Evolutionary conservation across 2,797 vertebrate genomes (phyloP), one percentile per base, ranked within the genome.

Genomic region (Pelobates cultripes): DNA sequence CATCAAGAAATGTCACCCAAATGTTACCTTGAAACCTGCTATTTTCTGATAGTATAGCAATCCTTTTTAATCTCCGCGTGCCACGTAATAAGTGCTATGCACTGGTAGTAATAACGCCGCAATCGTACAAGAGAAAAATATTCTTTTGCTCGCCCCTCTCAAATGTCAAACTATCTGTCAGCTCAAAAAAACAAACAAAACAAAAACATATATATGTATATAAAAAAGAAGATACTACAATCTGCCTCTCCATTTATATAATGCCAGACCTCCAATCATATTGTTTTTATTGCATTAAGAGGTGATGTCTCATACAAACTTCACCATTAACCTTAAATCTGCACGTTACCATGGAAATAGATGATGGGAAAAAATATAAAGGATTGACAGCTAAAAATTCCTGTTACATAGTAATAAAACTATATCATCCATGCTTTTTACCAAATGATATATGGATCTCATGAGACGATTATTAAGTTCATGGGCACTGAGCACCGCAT

Each of bases 31-130:
- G 60, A 55, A 75, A 69, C 70, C 75, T 45, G 63, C 64, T 78
- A 73, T 74, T 78, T 72, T 70, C 70, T 83, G 70, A 43, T 63
- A 78, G 75, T 72, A 4, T 70, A 70, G 81, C 75, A 55, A 83
- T 83, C 45, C 28, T 41, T 74, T 83, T 53, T 78, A 78, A 78
- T 83, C 60, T 83, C 12, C 10, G 40, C 51, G 53, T 28, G 42
- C 70, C 6, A 42, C 43, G 9, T 82, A 78, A 82, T 78, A 73
- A 82, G 74, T 12, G 67, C 66, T 57, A 47, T 28, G 70, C 42
- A 41, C 63, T 14, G 51, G 51, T 67, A n/a, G 28, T 60, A 73
- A 78, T 73, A 76, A 73, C 60, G 61, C 61, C 57, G 15, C 60
- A 67, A 70, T 69, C 61, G 66, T 43, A 63, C n/a, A 5, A 7